Evolutionary conservation across 1,140 invertebrate species (phyloP), one percentile per base, ranked within the genome.

Genomic region (Zaprionus ornatus): DNA sequence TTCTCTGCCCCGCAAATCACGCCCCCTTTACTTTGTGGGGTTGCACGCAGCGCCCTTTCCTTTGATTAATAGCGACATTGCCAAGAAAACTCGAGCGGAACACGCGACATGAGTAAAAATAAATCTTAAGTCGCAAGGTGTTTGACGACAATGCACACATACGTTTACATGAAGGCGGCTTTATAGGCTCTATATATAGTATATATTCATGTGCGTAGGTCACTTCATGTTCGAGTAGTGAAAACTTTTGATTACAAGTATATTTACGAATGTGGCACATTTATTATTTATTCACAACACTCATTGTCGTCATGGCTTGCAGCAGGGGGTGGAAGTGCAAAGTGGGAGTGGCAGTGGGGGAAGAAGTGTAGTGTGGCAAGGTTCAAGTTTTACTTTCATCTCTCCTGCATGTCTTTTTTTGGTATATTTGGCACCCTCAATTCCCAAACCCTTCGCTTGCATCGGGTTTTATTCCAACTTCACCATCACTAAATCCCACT

Each of bases 41-140:
- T 65, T 77, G 52, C 76, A 78, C 87, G 52, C 7, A 32, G 74
- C 57, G 37, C 32, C 61, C 66, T 57, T 42, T 42, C 13, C 23
- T 37, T 74, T 81, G 74, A 86, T 84, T 84, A 86, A 84, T 79
- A 60, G 68, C 48, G 65, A 60, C 75, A 82, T 79, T 69, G 80
- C 80, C 63, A 64, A 79, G 80, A 83, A 82, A 72, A 79, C 68
- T 81, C 74, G 77, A 81, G 74, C 57, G 45, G 45, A 71, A 21
- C 73, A 75, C 73, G 67, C 73, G 42, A 75, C 45, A 80, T 60
- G 74, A 61, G 73, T 70, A 83, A 55, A 69, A 82, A 70, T 78
- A 83, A 82, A 79, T 60, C 69, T 66, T 35, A 42, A 74, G 25
- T 60, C 52, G 29, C 21, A 76, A 77, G 48, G 73, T 70, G 61